Evolutionary conservation across 35 echinoderm and acorn worm species (phyloP).

Genomic region (Diadema setosum): DNA sequence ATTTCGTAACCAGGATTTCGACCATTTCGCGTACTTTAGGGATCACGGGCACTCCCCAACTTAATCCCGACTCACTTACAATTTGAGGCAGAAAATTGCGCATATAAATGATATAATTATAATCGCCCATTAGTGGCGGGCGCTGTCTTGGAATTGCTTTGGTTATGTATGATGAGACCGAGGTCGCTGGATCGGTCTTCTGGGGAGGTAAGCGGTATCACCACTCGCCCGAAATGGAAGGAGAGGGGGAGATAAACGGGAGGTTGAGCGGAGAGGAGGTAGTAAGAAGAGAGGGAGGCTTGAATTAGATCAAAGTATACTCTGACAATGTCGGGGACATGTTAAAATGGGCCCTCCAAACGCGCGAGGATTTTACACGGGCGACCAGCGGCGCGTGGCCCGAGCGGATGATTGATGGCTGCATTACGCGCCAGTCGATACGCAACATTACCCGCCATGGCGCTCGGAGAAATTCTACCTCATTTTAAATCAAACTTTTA

Average conservation of each 20-base stretch:
- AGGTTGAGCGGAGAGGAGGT: neutral
- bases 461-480: neutral
- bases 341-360: neutral
- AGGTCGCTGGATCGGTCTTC: neutral
- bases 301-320: neutral
- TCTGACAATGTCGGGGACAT: neutral
- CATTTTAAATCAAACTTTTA: neutral
- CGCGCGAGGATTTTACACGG: neutral
- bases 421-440: slow-evolving; percentile 11
- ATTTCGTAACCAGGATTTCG: neutral
- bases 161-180: neutral
- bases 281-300: neutral
- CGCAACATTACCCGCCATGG: neutral
- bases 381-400: neutral
- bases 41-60: neutral
- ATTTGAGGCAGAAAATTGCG: neutral
- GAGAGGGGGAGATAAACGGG: neutral
- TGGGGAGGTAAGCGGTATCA: neutral
- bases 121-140: neutral
- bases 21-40: neutral
- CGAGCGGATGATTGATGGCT: neutral
- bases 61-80: neutral
- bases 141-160: neutral
- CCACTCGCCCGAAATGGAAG: neutral
- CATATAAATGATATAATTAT: slow-evolving; percentile 37